Evolutionary conservation across 2,888 invertebrate genomes (phyloP).

Genomic region (Psylliodes chrysocephalus): DNA sequence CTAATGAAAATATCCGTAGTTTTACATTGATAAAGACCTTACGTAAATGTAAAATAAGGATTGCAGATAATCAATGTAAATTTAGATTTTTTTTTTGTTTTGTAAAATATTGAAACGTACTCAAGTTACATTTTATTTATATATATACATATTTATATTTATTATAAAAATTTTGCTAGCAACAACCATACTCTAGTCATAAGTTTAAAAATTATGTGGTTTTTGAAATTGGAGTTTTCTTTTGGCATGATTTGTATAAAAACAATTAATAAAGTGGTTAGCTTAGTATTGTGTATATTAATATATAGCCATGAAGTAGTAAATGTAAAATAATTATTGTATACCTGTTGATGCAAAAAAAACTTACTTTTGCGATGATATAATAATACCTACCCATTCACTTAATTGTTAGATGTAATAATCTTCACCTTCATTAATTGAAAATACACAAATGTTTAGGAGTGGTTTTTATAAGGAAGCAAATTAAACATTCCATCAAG

Average conservation of each 20-base stretch:
- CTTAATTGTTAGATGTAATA: too few species aligned
- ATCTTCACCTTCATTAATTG: too few species aligned
- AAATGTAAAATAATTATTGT: too few species aligned
- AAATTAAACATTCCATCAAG: too few species aligned
- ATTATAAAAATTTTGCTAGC: slow-evolving; percentile 9
- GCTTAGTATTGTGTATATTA: too few species aligned
- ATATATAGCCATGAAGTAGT: too few species aligned
- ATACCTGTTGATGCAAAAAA: too few species aligned
- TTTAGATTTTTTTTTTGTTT: neutral
- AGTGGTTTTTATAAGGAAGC: too few species aligned
- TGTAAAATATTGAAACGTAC: neutral
- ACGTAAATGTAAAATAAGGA: slow-evolving; percentile 20
- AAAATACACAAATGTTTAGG: too few species aligned
- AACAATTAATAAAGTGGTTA: slow-evolving; percentile 14
- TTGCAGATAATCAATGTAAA: slow-evolving; percentile 2
- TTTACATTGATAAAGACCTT: slow-evolving; percentile 15
- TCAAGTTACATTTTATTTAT: slow-evolving; percentile 5
- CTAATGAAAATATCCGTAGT: slow-evolving; percentile 23
- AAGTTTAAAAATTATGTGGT: neutral
- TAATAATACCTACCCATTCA: too few species aligned
- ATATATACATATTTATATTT: neutral
- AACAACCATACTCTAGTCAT: slow-evolving; percentile 24
- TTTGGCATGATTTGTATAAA: neutral
- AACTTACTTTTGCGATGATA: too few species aligned
- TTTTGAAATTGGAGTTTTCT: slow-evolving; percentile 8